Evolutionary conservation across 2,888 invertebrate species (phyloP), one percentile per base, ranked within the genome.

Genomic region (Coelopa pilipes): DNA sequence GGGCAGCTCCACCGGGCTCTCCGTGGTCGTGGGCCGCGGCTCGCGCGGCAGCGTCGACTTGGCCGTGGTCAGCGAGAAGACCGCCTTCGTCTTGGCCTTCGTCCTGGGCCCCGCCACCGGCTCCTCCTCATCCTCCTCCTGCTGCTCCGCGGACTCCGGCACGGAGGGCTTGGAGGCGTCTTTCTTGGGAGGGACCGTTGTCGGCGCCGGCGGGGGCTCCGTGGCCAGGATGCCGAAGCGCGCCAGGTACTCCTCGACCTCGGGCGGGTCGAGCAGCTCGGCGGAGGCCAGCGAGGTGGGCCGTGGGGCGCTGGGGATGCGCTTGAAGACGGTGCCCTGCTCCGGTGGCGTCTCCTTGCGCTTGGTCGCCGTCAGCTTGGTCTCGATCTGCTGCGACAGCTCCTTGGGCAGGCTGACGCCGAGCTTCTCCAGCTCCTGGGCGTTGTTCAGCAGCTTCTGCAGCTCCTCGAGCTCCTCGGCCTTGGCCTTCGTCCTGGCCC

Each of bases 391-490:
- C 73, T 81, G 76, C 1, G 84, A 82, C 1, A 85, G 76, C 62
- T 84, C 82, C 34, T 81, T 81, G 34, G 85, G 85, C 72, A 84
- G 49, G 0, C 81, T 77, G 46, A 84, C 80, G 73, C 84, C 84
- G 47, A 86, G 77, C 70, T 86, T 85, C 70, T 85, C 81, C 11
- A 86, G 70, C 72, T 86, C 84, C 7, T 82, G 82, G 13, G 90
- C 88, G 60, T 90, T 88, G 47, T 87, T 87, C 17, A 89, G 82
- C 3, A 90, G 79, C 79, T 89, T 87, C 65, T 88, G 88, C 11
- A 90, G 79, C 78, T 89, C 89, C 12, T 87, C 83, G 45, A 89
- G 85, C 79, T 91, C 90, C 13, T 88, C 88, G 68, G 89, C 87
- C 68, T 63, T 75, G 7, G 12, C 19, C 11, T 21, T 53, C 21